A percentile compares a stretch with the other conserved stretches of the same genome.
These are phyloP conservation scores for Apis cerana DNA, from an alignment of 1,140 invertebrate species.

Conservation along the genomic window DNA sequence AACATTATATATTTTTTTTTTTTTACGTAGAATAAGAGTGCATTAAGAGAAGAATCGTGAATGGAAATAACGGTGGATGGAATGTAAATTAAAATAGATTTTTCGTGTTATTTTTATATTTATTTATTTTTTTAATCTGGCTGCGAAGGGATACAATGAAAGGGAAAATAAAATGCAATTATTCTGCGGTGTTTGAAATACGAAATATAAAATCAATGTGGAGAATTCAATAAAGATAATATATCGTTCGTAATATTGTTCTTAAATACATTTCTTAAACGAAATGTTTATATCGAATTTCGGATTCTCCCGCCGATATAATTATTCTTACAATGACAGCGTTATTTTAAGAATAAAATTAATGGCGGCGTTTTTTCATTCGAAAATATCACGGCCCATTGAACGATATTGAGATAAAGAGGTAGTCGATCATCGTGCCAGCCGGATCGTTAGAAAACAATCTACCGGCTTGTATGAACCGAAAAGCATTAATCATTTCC, in stretches of 20 bases:
- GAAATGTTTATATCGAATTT: not conserved
- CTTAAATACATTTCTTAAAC: not conserved
- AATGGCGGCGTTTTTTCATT: conserved; percentile 31
- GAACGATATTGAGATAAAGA: conserved; percentile 44
- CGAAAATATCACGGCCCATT: conserved; percentile 43
- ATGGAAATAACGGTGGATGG: too few species aligned
- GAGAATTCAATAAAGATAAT: not conserved
- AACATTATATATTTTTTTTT: too few species aligned
- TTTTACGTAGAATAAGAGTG: too few species aligned
- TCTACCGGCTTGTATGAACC: conserved; percentile 31
- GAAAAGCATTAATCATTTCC: conserved; percentile 47
- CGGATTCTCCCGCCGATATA: not conserved
- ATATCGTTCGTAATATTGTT: not conserved
- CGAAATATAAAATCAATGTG: too few species aligned
- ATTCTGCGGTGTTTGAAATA: too few species aligned
- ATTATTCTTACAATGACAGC: conserved; percentile 5
- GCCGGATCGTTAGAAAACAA: conserved; percentile 49
- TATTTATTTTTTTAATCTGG: too few species aligned
- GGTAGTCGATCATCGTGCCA: conserved; percentile 44
- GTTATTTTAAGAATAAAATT: conserved; percentile 30
- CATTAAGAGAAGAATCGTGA: too few species aligned
- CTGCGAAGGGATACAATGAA: too few species aligned
- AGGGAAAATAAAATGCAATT: too few species aligned
- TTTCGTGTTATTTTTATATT: too few species aligned
- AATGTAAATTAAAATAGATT: too few species aligned